Base-by-base conservation (phyloP, 2,113 vertebrate genomes). In the Xenus cinereus region DNA sequence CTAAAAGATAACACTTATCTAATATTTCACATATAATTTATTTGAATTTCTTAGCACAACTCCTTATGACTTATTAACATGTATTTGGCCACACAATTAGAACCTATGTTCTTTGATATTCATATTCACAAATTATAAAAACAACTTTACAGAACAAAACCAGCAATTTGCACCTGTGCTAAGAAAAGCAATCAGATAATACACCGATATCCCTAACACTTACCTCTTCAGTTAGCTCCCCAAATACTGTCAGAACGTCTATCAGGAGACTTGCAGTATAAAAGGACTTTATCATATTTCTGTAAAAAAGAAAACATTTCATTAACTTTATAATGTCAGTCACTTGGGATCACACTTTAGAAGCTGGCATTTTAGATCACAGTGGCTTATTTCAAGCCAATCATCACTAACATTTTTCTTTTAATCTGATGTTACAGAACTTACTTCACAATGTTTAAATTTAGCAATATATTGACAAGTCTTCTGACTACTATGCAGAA, bases 241-340 rank as follows among this genome's bases (percentile, higher is more conserved):
- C 99, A 92, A 99, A 99, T 59, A 99, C 99, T 9, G 98, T 98
- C 90, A 99, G 95, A 82, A 99, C 99, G 11, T 99, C 99, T 93
- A 99, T 97, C 97, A 99, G 98, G 79, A 99, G 99, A 96, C 99
- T 99, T 92, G 99, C 97, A 15, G 99, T 99, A 98, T 99, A 99
- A 98, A 99, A 99, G 16, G 99, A 99, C 97, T 99, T 99, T 96
- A 99, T 99, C 99, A 99, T 99, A 95, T 99, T 99, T 98, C 99
- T 99, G 96, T 14, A 93, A 95, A 94, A 93, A 90, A 92, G 54
- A 81, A 97, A 97, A 86, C 5, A 91, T 59, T 71, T 35, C 32
- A 81, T 5, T 88, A 66, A 71, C 68, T 95, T 89, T 30, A 26
- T 50, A 66, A 66, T 12, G 19, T 73, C 27, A 69, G 8, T 62